phyloP scores from a whole-genome alignment of 2,888 invertebrate genomes.

The Saturnia pavonia region DNA sequence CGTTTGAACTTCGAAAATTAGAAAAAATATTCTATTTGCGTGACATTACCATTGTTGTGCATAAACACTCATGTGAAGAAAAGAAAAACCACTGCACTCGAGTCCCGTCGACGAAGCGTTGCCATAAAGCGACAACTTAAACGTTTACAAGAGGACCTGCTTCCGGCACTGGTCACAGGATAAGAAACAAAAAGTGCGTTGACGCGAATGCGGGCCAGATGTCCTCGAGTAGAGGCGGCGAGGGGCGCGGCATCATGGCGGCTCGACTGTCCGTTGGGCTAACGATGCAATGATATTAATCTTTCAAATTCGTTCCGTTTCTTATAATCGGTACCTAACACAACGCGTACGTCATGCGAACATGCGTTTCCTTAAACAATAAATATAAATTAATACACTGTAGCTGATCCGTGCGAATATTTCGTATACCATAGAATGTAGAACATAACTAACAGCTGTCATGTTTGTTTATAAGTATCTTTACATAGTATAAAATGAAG shows the following conservation, averaged over 20 bases:
- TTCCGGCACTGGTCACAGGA: slow-evolving; percentile 9
- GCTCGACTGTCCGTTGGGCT: background rate
- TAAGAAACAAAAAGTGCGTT: slow-evolving; percentile 10
- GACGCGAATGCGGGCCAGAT: slow-evolving; percentile 9
- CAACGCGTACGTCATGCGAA: no score
- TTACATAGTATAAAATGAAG: no score
- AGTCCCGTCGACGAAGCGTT: background rate
- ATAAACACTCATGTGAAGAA: no score
- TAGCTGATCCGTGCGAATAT: no score
- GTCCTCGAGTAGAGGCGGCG: slow-evolving; percentile 1
- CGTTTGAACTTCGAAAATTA: no score
- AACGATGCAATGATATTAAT: background rate
- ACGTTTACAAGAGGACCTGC: slow-evolving; percentile 5
- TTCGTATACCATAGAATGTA: no score
- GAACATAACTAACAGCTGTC: no score
- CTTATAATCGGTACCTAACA: background rate
- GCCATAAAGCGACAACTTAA: background rate
- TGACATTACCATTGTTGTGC: no score
- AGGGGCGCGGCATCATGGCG: background rate
- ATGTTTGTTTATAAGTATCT: no score
- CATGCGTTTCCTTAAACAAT: no score
- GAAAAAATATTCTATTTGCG: no score
- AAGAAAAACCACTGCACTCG: background rate
- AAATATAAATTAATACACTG: no score
- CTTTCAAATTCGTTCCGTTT: background rate